Evolutionary conservation across 1,140 invertebrate genomes (phyloP), one percentile per base, ranked within the genome.

Genomic region (Zaprionus kolodkinae): DNA sequence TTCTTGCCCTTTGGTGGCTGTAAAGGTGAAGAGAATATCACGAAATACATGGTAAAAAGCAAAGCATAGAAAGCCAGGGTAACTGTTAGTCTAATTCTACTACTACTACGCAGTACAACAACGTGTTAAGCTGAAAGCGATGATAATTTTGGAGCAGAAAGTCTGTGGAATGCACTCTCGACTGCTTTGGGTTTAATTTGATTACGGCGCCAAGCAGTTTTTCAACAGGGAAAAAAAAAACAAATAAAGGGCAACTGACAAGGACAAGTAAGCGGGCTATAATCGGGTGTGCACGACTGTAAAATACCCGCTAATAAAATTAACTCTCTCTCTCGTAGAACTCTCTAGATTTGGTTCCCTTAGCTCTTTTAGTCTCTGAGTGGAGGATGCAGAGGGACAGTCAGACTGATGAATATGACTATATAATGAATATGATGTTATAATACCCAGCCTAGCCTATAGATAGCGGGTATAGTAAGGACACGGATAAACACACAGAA

Each of bases 1-100:
- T 90, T 90, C 69, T 90, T 90, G 13, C 79, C 78, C 73, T 90
- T 90, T 35, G 85, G 85, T 59, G 85, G 85, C 85, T 89, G 86
- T 25, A 62, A 40, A 61, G 36, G 33, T 17, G 33, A 21, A 50
- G 45, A 50, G 12, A 50, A 12, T 25, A 50, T 21, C 17, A 60
- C 40, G n/a, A 62, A 48, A 35, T 27, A 27, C 0, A 21, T 15
- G 1, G 7, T 36, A 35, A 33, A 35, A 15, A 13, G 10, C 4
- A 27, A 13, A 25, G 15, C n/a, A 57, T 57, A 38, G 15, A 36
- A 17, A 36, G 33, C 10, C 35, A 38, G 57, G 57, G 57, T 60
- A 40, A 40, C 27, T 55, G n/a, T 1, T 15, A 33, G 52, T 27
- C 27, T 25, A 50, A 3, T 50, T 25, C 17, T 6, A 5, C 4